Evolutionary conservation across 2,797 vertebrate species (phyloP), one percentile per base, ranked within the genome.

Genomic region (Xenops minutus): DNA sequence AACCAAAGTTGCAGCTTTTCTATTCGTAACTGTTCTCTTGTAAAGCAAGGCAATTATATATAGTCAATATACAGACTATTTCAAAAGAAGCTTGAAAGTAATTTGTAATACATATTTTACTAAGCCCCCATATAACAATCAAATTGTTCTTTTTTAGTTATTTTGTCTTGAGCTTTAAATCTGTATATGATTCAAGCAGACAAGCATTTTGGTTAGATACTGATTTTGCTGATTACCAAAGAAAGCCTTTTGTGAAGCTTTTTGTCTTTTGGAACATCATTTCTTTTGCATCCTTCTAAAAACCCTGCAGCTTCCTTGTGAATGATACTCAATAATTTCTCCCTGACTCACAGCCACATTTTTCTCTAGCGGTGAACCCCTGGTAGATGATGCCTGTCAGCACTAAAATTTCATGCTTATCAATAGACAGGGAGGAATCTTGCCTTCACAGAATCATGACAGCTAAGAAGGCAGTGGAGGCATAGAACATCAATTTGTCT

Each of bases 331-430:
- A 71, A 1, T 5, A 61, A 18, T 72, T 75, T 72, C 41, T 68
- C 8, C 32, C 32, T 52, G 44, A 41, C 27, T 81, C 30, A 30
- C 24, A 43, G n/a, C 4, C 22, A 10, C 9, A 5, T 66, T 85
- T 88, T 81, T 69, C 41, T 55, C 14, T 29, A 32, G 52, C 24
- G 3, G 37, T 62, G 59, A 69, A 32, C 29, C 10, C 44, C 37
- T 0, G 0, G n/a, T 32, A 58, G 68, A 29, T 54, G 19, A 26
- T 39, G 39, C 0, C 1, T 23, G 6, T 43, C 24, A 36, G 24
- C 68, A 44, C 16, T 83, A 44, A 68, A 85, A 51, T 67, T n/a
- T 62, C 2, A 1, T 30, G 7, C 87, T 79, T 88, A 34, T 66
- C 30, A n/a, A 39, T 20, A 59, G 24, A 34, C 19, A 59, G n/a